Base-by-base conservation (phyloP, 2,113 vertebrate species). In the Myiopsitta monachus region DNA sequence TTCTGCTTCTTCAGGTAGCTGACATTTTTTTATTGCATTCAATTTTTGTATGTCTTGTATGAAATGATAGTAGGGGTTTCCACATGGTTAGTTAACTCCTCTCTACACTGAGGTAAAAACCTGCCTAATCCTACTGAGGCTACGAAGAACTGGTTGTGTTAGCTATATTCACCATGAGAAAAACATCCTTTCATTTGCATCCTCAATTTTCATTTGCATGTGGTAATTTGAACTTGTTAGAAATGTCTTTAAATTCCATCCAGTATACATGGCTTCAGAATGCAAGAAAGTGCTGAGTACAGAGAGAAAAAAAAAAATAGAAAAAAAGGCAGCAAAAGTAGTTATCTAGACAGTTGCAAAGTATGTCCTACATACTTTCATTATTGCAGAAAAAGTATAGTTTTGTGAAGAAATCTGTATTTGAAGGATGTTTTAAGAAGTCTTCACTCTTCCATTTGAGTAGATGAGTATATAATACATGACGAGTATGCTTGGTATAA, bases 381-480 rank as follows among this genome's bases (percentile, higher is more conserved):
- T 41, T 84, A 55, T 76, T 38, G 73, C 66, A 97, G 52, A 30
- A 85, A 80, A 88, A 76, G 10, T 64, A 44, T 15, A 57, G 22
- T 62, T 63, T 16, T 83, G n/a, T 61, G 52, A 94, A 88, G 73
- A 86, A 19, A 16, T 47, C 31, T 44, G 44, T 88, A 74, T 69
- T 90, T 63, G 12, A 91, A 90, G 46, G 46, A 73, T 94, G 36
- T 92, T 94, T 92, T 79, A 88, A 52, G 47, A 73, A 78, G 41
- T 44, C 13, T 24, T 91, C 36, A 46, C 49, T 94, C 69, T 90
- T 75, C n/a, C 21, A 18, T 91, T 88, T 92, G 39, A 67, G 14
- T 89, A 76, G 24, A 36, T 43, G 19, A 83, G 68, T 94, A 89
- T 80, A 64, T 79, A 96, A 83, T 87, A 63, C n/a, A 91, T 80